A percentile compares a stretch with the other conserved stretches of the same genome.
Evolutionary conservation across 35 echinoderm and acorn worm genomes (phyloP).

Genomic region (Hemicentrotus pulcherrimus): DNA sequence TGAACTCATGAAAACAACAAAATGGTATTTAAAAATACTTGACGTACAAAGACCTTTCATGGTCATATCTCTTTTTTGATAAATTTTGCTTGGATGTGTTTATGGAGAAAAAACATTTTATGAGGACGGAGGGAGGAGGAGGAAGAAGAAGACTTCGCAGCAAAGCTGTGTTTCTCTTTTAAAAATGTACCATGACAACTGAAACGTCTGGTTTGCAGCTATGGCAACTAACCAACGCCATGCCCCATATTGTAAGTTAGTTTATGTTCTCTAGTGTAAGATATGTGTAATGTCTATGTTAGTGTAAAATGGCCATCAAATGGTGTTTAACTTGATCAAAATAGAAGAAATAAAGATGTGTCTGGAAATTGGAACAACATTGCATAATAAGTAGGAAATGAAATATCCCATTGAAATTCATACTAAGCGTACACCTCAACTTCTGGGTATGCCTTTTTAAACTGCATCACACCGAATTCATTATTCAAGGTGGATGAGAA

Average conservation of each 20-base stretch:
- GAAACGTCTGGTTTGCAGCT: not conserved
- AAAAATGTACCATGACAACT: not conserved
- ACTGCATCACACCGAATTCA: not conserved
- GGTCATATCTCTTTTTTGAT: not conserved
- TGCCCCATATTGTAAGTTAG: not conserved
- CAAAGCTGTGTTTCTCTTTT: constrained; percentile 13
- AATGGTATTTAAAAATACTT: not conserved
- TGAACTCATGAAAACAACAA: constrained; percentile 19
- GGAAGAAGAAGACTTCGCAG: constrained; percentile 1
- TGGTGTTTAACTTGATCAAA: not conserved
- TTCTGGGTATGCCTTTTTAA: not conserved
- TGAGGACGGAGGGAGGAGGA: not conserved
- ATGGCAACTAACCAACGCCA: not conserved
- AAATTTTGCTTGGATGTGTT: constrained; percentile 15
- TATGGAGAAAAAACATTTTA: not conserved
- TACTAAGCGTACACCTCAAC: not conserved
- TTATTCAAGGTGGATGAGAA: not conserved
- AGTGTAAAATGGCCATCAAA: not conserved
- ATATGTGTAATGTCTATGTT: not conserved
- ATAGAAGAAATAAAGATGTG: not conserved
- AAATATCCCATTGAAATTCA: not conserved
- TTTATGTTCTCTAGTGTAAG: not conserved
- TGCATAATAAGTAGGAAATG: not conserved
- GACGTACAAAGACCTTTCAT: not conserved
- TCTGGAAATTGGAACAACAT: not conserved